Conservation (phyloP, 2,888 invertebrate species). For the Cyaniris semiargus region DNA sequence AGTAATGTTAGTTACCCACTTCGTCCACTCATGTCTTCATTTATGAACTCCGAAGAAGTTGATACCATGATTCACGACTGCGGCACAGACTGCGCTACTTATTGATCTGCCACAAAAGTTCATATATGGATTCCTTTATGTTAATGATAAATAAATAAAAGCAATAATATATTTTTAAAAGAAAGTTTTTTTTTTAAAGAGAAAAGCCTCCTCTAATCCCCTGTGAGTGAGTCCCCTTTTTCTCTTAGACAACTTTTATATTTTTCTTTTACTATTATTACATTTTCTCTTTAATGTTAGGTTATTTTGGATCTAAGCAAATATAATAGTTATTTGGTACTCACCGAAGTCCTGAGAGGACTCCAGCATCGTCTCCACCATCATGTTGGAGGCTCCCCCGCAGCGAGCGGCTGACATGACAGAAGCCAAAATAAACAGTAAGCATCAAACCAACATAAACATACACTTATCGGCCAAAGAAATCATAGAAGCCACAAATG, state of each 20-base stretch:
- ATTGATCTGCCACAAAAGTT: background rate
- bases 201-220: no score
- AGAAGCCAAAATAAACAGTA: conserved; percentile 54
- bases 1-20: no score
- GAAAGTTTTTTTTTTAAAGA: no score
- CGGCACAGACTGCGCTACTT: background rate
- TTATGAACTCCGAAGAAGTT: background rate
- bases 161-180: no score
- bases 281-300: background rate
- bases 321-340: conserved; percentile 42
- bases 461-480: conserved; percentile 26
- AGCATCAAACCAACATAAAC: conserved; percentile 39
- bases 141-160: no score
- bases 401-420: conserved; percentile 55
- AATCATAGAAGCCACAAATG: background rate
- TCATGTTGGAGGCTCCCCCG: conserved; percentile 64
- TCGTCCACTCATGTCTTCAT: no score
- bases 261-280: background rate
- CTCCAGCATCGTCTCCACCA: conserved; percentile 76
- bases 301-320: background rate
- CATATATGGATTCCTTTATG: background rate
- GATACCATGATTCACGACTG: background rate
- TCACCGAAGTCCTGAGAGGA: conserved; percentile 76
- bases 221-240: no score
- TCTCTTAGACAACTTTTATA: no score